Evolutionary conservation across 2,888 invertebrate species (phyloP).

Genomic region (Galeruca laticollis): DNA sequence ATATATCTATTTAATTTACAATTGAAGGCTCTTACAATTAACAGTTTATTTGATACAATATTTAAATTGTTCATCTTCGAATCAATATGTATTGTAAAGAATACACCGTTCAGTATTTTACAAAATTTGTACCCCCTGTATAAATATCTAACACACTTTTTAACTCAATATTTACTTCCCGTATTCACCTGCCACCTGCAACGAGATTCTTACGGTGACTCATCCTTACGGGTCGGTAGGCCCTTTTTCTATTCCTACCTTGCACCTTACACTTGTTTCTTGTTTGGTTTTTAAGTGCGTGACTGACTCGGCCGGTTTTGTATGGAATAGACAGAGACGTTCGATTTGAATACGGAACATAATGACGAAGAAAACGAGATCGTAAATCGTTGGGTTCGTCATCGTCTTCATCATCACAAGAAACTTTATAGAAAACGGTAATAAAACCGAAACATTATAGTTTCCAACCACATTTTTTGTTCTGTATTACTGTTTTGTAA

Average conservation of each 20-base stretch:
- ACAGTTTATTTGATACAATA: too few species aligned
- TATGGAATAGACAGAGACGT: background rate
- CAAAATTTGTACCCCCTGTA: background rate
- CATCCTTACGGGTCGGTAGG: slow-evolving; percentile 18
- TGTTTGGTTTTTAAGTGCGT: slow-evolving; percentile 26
- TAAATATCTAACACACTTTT: slow-evolving; percentile 4
- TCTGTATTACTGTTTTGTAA: too few species aligned
- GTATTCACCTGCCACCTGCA: slow-evolving; percentile 37
- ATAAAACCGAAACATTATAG: background rate
- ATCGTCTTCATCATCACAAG: background rate
- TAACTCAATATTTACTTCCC: slow-evolving; percentile 32
- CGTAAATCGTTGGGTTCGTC: slow-evolving; percentile 11
- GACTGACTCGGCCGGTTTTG: slow-evolving; percentile 21
- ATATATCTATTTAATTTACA: too few species aligned
- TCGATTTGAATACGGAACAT: background rate
- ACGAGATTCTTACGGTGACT: slow-evolving; percentile 36
- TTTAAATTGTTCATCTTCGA: too few species aligned
- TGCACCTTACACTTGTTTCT: slow-evolving; percentile 37
- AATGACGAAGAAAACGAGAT: background rate
- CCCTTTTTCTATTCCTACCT: slow-evolving; percentile 31
- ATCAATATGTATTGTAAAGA: too few species aligned
- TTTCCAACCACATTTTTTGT: too few species aligned
- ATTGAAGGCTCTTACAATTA: too few species aligned
- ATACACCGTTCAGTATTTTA: too few species aligned
- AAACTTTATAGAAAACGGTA: background rate